Base-by-base conservation (phyloP, 2,113 vertebrate species). In the Lepus timidus region DNA sequence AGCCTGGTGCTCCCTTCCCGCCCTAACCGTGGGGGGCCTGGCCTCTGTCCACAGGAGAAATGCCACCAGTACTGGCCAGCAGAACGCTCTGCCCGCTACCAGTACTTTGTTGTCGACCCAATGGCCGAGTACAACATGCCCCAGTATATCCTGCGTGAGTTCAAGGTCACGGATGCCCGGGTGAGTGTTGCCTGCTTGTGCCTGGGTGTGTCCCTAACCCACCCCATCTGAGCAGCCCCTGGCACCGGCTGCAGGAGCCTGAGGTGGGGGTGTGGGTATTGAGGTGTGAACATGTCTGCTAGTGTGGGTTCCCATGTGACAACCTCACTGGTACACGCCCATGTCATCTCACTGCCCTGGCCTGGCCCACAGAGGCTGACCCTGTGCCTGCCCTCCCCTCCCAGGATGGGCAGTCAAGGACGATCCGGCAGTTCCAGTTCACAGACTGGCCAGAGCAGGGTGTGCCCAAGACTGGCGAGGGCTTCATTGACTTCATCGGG, bases 51-150 rank as follows among this genome's bases (percentile, higher is more conserved):
- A 73, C 97, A 99, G 99, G 99, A 99, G 95, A 99, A 99, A 96
- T 99, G 99, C 95, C 99, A 99, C 94, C 99, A 99, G 98, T 99
- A 99, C 98, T 99, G 99, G 99, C 99, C 99, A 0, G 99, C 99
- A 0, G 99, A 99, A 96, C 99, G 99, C 89, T 99, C 99, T 33
- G 99, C 99, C 68, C 99, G 99, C 16, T 99, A 99, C 98, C 99
- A 99, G 97, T 99, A 99, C 98, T 99, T 99, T 0, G 99, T 99
- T 12, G 99, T 99, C 95, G 99, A 99, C 95, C 99, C 99, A 1
- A 99, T 99, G 99, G 99, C 99, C 2, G 99, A 99, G 95, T 99
- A 99, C 98, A 99, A 99, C 98, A 99, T 99, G 99, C 99, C 99
- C 0, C 99, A 99, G 98, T 99, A 99, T 95, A 99, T 99, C 97